Conservation (phyloP, 2,888 invertebrate genomes). For the Pheosia gnoma region DNA sequence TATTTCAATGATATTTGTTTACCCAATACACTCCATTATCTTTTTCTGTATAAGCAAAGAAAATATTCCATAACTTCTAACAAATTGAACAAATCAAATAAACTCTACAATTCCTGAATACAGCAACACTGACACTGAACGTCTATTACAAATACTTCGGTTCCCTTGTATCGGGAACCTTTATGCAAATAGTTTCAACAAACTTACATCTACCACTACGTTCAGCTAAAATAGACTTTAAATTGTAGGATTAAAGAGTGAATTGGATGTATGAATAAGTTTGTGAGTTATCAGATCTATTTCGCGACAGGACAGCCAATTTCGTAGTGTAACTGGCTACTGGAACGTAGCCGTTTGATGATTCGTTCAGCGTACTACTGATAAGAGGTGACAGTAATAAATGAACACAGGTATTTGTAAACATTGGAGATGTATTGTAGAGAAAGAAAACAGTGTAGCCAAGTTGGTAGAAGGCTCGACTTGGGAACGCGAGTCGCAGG, state of each 20-base stretch:
- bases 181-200: constrained; percentile 46
- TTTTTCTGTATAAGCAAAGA: too few relatives aligned
- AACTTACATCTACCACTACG: constrained; percentile 23
- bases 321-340: constrained; percentile 54
- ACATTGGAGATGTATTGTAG: too few relatives aligned
- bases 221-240: constrained; percentile 31
- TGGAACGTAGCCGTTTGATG: constrained; percentile 42
- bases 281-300: constrained; percentile 59
- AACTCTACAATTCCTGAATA: too few relatives aligned
- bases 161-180: constrained; percentile 45
- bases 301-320: constrained; percentile 66
- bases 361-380: constrained; percentile 15
- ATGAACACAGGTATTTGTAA: constrained; percentile 25
- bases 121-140: too few relatives aligned
- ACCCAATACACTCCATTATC: too few relatives aligned
- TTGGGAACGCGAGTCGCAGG: too few relatives aligned
- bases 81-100: too few relatives aligned
- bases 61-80: too few relatives aligned
- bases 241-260: constrained; percentile 18
- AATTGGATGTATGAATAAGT: constrained; percentile 11
- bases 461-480: too few relatives aligned
- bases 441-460: too few relatives aligned
- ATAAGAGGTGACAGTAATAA: constrained; percentile 24
- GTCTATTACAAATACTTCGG: constrained; percentile 40
- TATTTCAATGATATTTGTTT: too few relatives aligned